Conservation (phyloP, 2,113 vertebrate genomes). For the Cynoglossus semilaevis region DNA sequence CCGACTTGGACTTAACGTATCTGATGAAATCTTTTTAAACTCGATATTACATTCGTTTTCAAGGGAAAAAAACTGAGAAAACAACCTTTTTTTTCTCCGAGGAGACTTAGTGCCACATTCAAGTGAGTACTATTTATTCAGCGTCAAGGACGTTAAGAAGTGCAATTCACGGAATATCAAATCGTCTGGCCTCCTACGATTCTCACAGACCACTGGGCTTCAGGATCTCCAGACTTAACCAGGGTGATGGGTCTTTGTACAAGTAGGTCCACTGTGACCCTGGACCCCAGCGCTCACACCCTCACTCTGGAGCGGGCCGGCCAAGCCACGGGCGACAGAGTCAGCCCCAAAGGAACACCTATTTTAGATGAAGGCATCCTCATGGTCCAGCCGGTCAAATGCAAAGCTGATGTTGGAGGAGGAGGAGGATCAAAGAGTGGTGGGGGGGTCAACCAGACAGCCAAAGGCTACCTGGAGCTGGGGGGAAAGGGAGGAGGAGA, state of each 20-base stretch:
- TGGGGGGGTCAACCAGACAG: conserved; percentile 11
- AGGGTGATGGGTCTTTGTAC: conserved; percentile 59
- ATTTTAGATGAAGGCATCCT: conserved; percentile 43
- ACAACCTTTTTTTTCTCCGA: too few species aligned
- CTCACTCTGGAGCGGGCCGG: conserved; percentile 20
- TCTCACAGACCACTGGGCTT: too few species aligned
- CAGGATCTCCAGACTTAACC: not conserved
- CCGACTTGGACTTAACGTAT: too few species aligned
- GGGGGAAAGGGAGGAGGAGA: conserved; percentile 45
- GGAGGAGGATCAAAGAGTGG: conserved; percentile 10
- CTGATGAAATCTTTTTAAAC: too few species aligned
- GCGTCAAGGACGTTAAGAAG: too few species aligned
- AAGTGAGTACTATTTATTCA: not conserved
- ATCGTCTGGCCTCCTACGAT: too few species aligned
- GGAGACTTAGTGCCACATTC: not conserved
- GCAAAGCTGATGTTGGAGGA: conserved; percentile 26
- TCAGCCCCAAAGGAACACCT: conserved; percentile 28
- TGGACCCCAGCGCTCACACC: conserved; percentile 36
- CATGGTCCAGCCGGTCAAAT: conserved; percentile 48
- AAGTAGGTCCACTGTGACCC: conserved; percentile 54
- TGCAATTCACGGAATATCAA: too few species aligned
- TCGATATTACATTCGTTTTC: too few species aligned
- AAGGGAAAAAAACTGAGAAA: too few species aligned
- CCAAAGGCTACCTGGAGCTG: conserved; percentile 64
- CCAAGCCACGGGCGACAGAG: not conserved